Percentiles rank a stretch among this genome's conserved stretches.
phyloP scores from a whole-genome alignment of 2,888 invertebrate species.

The Trissonchulus latispiculum region DNA sequence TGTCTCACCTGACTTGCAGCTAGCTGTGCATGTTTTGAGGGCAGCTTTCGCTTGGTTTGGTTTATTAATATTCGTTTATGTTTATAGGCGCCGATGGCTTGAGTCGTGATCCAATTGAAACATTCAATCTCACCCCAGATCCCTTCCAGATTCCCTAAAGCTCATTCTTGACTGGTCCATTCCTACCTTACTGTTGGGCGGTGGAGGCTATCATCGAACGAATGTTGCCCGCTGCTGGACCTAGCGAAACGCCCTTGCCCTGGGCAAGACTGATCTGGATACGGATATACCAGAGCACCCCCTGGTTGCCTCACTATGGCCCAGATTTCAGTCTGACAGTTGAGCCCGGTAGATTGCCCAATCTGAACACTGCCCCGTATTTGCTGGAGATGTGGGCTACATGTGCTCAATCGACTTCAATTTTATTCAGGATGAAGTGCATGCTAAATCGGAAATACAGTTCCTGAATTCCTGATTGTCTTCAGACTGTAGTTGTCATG shows the following conservation, averaged over 20 bases:
- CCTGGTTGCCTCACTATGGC: conserved; percentile 58
- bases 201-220: conserved; percentile 50
- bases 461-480: too few species aligned
- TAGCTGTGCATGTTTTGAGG: too few species aligned
- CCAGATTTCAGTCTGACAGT: conserved; percentile 59
- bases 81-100: conserved; percentile 57
- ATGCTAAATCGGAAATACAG: too few species aligned
- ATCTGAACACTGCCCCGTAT: conserved; percentile 51
- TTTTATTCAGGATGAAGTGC: too few species aligned
- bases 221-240: conserved; percentile 71
- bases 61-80: too few species aligned
- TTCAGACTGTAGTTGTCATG: too few species aligned
- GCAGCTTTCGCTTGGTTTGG: too few species aligned
- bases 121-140: conserved; percentile 59
- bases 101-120: conserved; percentile 61
- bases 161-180: conserved; percentile 53
- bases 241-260: conserved; percentile 57
- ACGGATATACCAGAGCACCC: conserved; percentile 61
- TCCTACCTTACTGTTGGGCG: conserved; percentile 64
- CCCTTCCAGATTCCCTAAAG: conserved; percentile 43
- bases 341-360: conserved; percentile 52
- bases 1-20: too few species aligned
- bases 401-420: too few species aligned
- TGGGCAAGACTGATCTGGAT: conserved; percentile 50
- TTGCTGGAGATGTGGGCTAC: conserved; percentile 51